Percentiles rank a stretch among this genome's conserved stretches.
Conservation (phyloP, 2,888 invertebrate species). For the Suillia variegata region DNA sequence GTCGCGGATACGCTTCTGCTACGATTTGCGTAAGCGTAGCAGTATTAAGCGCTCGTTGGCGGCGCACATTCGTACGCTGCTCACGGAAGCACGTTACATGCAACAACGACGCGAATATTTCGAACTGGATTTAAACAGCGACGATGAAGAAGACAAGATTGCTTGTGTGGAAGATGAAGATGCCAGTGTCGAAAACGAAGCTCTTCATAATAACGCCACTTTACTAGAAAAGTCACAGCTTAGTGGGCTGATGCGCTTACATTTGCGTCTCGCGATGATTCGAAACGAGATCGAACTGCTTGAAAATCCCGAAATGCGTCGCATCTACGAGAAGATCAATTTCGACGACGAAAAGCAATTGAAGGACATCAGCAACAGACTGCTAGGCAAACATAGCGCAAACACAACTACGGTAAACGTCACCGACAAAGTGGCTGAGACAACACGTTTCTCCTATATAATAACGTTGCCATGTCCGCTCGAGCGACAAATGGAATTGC, state of each 20-base stretch:
- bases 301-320: slow-evolving; percentile 67
- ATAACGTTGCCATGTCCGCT: slow-evolving; percentile 62
- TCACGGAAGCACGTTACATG: slow-evolving; percentile 65
- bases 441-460: slow-evolving; percentile 54
- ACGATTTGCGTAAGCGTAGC: slow-evolving; percentile 65
- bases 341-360: slow-evolving; percentile 34
- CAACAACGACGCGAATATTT: slow-evolving; percentile 62
- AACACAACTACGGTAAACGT: slow-evolving; percentile 41
- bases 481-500: slow-evolving; percentile 61
- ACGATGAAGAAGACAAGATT: slow-evolving; percentile 52
- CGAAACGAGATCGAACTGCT: slow-evolving; percentile 66
- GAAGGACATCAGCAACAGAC: slow-evolving; percentile 24
- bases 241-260: slow-evolving; percentile 64
- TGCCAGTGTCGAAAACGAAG: too few relatives aligned
- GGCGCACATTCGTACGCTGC: slow-evolving; percentile 63
- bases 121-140: slow-evolving; percentile 57
- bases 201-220: too few relatives aligned
- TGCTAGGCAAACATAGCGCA: background rate
- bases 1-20: slow-evolving; percentile 65
- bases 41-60: slow-evolving; percentile 63
- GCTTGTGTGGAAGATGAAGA: too few relatives aligned
- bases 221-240: slow-evolving; percentile 56
- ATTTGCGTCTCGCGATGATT: slow-evolving; percentile 66
- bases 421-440: slow-evolving; percentile 33
- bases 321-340: slow-evolving; percentile 58